These are phyloP conservation scores for Setophaga kirtlandii DNA, from an alignment of 2,113 vertebrate species.

Conservation along the genomic window DNA sequence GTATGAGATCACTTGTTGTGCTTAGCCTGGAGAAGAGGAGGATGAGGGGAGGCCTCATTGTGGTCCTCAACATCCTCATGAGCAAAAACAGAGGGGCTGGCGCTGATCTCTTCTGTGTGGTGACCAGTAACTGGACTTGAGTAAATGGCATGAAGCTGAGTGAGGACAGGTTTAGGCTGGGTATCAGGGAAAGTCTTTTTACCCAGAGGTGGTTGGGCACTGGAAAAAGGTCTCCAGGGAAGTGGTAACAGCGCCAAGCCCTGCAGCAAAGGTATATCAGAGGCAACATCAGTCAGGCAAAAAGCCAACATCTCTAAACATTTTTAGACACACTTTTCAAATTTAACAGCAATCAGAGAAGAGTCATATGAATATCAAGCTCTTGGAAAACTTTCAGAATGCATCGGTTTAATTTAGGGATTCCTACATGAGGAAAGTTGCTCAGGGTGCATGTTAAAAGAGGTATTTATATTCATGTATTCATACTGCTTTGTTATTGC, in stretches of 20 bases:
- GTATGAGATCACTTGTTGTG: background rate
- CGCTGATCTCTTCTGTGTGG: background rate
- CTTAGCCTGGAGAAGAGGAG: background rate
- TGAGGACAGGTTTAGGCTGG: background rate
- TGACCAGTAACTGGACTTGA: rapidly evolving
- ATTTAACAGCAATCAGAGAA: background rate
- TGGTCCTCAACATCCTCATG: rapidly evolving
- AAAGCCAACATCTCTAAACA: background rate
- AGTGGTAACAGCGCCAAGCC: background rate
- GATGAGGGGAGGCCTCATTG: background rate
- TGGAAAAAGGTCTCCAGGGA: no score
- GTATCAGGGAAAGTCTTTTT: background rate
- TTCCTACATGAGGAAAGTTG: background rate
- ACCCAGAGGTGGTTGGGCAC: rapidly evolving
- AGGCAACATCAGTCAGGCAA: background rate
- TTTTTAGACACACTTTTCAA: background rate
- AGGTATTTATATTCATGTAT: background rate
- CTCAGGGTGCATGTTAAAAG: background rate
- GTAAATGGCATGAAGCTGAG: background rate
- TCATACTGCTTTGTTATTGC: background rate
- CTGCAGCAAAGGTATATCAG: background rate
- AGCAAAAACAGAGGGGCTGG: background rate
- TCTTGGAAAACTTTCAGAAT: background rate
- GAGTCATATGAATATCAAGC: background rate
- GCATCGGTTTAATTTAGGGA: background rate